Evolutionary conservation across 2,888 invertebrate genomes (phyloP).

Genomic region (Tetranychus piercei): DNA sequence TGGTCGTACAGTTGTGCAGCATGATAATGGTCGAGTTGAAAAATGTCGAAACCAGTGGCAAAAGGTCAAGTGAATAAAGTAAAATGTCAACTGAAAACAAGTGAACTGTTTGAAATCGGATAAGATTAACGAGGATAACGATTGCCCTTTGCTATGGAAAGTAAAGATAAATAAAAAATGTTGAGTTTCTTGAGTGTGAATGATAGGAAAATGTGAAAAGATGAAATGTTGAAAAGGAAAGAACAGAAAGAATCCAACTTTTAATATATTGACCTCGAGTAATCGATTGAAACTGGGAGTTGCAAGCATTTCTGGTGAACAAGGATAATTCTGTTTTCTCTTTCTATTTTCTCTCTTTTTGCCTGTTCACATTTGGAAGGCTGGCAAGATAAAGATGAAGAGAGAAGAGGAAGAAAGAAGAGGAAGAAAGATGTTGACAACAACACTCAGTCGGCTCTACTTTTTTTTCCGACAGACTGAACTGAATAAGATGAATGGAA

Average conservation of each 20-base stretch:
- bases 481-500: background rate
- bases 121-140: too few relatives aligned
- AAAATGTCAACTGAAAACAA: too few relatives aligned
- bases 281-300: background rate
- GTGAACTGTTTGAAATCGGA: too few relatives aligned
- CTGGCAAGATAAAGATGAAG: background rate
- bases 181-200: background rate
- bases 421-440: background rate
- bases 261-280: background rate
- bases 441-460: background rate
- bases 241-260: background rate
- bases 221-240: background rate
- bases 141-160: too few relatives aligned
- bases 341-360: too few relatives aligned
- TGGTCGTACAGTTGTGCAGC: too few relatives aligned
- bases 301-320: too few relatives aligned
- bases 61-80: too few relatives aligned
- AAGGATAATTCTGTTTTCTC: too few relatives aligned
- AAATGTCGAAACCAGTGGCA: too few relatives aligned
- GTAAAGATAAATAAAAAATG: too few relatives aligned
- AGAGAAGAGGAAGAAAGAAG: background rate
- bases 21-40: too few relatives aligned
- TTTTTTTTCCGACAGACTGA: background rate
- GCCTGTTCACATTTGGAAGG: background rate
- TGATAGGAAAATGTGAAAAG: background rate